Evolutionary conservation across 2,113 vertebrate species (phyloP), one percentile per base, ranked within the genome.

Genomic region (Dicentrarchus labrax): DNA sequence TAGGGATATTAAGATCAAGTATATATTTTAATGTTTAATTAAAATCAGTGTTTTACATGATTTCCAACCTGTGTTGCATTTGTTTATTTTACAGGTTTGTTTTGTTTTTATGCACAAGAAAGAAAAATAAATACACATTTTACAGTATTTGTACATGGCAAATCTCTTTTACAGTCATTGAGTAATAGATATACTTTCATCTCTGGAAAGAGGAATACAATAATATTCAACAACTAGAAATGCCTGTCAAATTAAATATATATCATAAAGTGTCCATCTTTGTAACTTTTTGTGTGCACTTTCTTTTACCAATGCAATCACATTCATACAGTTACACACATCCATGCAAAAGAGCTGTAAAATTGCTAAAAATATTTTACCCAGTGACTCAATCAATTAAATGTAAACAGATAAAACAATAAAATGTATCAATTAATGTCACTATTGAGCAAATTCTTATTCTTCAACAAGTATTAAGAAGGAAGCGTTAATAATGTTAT

Each of bases 71-170:
- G 64, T 16, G 7, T 24, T 30, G 21, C 22, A 36, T 50, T 24
- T 15, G 7, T n/a, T 16, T 50, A 24, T 62, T 61, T 61, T 22
- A 13, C 2, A 30, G 30, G 30, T 30, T 24, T 12, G 8, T 64
- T 53, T 60, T 54, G 30, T 45, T 67, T 68, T 56, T 39, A 53
- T 61, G 47, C 12, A 41, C 36, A 56, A 68, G 6, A 53, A 78
- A 62, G 17, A 57, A 48, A 73, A 43, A 65, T 45, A 12, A 51
- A n/a, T 1, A 57, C 24, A 84, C 11, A 84, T 54, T 57, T 75
- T 8, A 57, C 17, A 64, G 6, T 48, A 51, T 70, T 65, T 59
- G 9, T 53, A 48, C 30, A 17, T 57, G 21, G 6, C 19, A 61
- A 41, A 39, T 13, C 12, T 47, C 4, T 3, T 59, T 8, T 19